Percentiles rank a stretch among this genome's conserved stretches.
Conservation (phyloP, 2,797 vertebrate genomes). For the Danio jaintianensis region DNA sequence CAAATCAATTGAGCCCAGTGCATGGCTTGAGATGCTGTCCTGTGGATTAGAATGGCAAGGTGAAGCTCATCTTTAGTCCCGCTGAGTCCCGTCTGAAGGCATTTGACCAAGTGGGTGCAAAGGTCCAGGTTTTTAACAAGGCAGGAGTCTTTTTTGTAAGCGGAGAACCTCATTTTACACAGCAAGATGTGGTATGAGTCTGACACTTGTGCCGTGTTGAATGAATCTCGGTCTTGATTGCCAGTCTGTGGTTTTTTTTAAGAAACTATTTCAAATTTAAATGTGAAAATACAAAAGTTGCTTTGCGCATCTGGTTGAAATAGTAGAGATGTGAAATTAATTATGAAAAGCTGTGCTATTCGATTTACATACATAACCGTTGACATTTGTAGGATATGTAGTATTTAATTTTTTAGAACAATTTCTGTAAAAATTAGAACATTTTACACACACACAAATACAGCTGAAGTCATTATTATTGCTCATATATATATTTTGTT, state of each 20-base stretch:
- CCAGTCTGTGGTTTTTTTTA: conserved; percentile 3
- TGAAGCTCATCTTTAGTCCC: conserved; percentile 59
- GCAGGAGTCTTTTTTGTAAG: conserved; percentile 21
- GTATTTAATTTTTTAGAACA: too few species aligned
- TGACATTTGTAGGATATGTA: too few species aligned
- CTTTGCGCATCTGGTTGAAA: background rate
- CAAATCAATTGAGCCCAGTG: conserved; percentile 75
- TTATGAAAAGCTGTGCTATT: background rate
- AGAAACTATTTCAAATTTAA: background rate
- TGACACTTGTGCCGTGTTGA: background rate
- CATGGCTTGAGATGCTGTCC: conserved; percentile 65
- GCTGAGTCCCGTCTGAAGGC: conserved; percentile 28
- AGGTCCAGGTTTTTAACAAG: conserved; percentile 19
- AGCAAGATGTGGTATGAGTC: background rate
- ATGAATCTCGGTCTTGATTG: conserved; percentile 4
- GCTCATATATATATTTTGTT: too few species aligned
- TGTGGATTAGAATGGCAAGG: conserved; percentile 72
- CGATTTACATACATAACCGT: too few species aligned
- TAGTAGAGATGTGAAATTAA: background rate
- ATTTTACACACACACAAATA: too few species aligned
- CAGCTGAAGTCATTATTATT: too few species aligned
- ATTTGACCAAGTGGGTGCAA: background rate
- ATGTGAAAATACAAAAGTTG: background rate
- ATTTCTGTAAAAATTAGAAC: too few species aligned
- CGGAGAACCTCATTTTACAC: background rate